Conservation (phyloP, 2,797 vertebrate species). For the Paguma larvata region DNA sequence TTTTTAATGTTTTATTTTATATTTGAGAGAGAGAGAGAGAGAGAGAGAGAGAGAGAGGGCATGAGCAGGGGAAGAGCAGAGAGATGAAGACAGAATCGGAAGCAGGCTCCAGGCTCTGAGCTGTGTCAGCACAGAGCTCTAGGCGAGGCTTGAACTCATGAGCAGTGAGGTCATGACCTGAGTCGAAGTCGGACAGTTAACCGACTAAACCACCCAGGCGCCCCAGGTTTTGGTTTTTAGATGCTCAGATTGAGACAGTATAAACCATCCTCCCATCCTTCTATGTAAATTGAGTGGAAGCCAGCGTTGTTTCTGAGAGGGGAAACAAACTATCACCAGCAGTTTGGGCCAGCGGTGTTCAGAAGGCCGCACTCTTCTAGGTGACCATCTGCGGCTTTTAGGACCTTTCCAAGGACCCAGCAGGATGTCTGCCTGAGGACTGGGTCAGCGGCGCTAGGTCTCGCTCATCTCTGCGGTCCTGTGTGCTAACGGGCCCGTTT, state of each 20-base stretch:
- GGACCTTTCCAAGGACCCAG: background rate
- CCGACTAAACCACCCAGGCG: too few relatives aligned
- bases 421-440: background rate
- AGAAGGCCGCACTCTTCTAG: background rate
- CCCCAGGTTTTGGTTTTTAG: background rate
- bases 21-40: too few relatives aligned
- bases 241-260: background rate
- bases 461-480: background rate
- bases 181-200: too few relatives aligned
- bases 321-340: background rate
- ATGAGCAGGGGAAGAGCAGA: too few relatives aligned
- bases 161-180: too few relatives aligned
- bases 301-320: background rate
- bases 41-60: too few relatives aligned
- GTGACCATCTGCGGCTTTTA: fast-evolving
- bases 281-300: background rate
- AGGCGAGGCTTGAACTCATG: too few relatives aligned
- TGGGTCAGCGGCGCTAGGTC: background rate
- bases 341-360: too few relatives aligned
- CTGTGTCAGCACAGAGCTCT: too few relatives aligned
- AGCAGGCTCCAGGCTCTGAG: too few relatives aligned
- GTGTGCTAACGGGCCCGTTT: background rate
- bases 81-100: too few relatives aligned
- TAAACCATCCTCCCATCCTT: background rate
- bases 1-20: background rate